Base-by-base conservation (phyloP, 2,113 vertebrate species). In the Poecilia latipinna region DNA sequence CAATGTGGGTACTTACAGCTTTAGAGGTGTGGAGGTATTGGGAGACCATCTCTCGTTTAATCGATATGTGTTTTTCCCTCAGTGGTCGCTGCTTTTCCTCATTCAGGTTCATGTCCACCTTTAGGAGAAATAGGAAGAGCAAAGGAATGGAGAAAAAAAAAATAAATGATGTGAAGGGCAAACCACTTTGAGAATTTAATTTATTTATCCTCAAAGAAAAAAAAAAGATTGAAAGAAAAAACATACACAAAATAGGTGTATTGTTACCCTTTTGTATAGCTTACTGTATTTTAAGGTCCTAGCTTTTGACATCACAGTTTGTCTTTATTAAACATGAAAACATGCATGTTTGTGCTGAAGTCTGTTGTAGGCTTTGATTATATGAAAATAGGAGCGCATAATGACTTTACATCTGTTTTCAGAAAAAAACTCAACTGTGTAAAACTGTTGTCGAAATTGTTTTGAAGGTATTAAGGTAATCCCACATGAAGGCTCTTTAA, bases 21-120 rank as follows among this genome's bases (percentile, higher is more conserved):
- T 94, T 94, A 28, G 96, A 95, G 0, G 96, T 96, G 76, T 97
- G 94, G 48, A 97, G 91, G 78, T 96, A 96, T 69, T 96, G 96
- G 67, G 95, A 97, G 39, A 96, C 95, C 95, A 97, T 96, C 91
- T 97, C 96, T 85, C 95, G 93, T 87, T 97, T 96, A 80, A 95
- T 96, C 62, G 77, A 28, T 22, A 96, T 95, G 79, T 96, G 96
- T 84, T 97, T 96, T 73, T 89, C 89, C 72, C 95, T 89, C 63
- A 96, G 89, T 65, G 95, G 96, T 60, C 92, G 93, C 89, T 96
- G 96, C 75, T 96, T 96, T 84, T 96, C 96, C 65, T 94, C 94
- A 48, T 96, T 97, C 76, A 96, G 93, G 88, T 96, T 97, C 97
- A 96, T 96, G 82, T 97, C 96, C 87, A 96, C 87, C 96, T 97